These are phyloP conservation scores for Oceanodroma tethys DNA, from an alignment of 2,113 vertebrate species.

Conservation along the genomic window DNA sequence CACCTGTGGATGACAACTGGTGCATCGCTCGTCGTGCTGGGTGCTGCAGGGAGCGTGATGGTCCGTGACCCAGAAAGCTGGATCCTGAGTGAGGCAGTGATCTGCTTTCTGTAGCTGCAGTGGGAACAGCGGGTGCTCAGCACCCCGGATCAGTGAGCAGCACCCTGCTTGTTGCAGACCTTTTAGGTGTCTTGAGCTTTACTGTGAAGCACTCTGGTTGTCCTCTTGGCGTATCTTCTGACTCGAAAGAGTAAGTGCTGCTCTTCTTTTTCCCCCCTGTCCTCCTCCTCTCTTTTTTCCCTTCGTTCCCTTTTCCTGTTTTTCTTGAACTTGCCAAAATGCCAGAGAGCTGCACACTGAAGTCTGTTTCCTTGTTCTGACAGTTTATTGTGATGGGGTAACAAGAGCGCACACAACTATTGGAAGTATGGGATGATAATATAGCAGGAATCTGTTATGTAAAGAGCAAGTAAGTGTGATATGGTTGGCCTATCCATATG, in stretches of 20 bases:
- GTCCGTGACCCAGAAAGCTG: background rate
- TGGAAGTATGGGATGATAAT: background rate
- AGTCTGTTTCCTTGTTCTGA: background rate
- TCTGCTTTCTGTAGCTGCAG: background rate
- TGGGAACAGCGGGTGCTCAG: background rate
- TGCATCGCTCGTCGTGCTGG: background rate
- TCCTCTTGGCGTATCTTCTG: background rate
- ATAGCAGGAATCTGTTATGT: background rate
- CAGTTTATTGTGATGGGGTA: background rate
- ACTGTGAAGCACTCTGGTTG: background rate
- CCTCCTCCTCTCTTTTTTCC: background rate
- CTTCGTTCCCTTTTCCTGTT: background rate
- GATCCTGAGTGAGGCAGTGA: background rate
- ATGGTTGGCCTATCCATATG: background rate
- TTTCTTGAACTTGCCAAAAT: background rate
- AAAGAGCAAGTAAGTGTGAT: background rate
- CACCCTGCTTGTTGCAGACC: background rate
- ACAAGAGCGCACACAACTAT: background rate
- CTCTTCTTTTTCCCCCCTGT: background rate
- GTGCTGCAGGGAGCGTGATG: accelerated
- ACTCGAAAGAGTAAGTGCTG: background rate
- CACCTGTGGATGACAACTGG: background rate
- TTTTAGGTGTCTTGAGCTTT: background rate
- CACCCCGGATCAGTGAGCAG: background rate
- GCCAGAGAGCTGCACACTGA: background rate